These are phyloP conservation scores for Nineta flava DNA, from an alignment of 2,888 invertebrate species.

Conservation along the genomic window DNA sequence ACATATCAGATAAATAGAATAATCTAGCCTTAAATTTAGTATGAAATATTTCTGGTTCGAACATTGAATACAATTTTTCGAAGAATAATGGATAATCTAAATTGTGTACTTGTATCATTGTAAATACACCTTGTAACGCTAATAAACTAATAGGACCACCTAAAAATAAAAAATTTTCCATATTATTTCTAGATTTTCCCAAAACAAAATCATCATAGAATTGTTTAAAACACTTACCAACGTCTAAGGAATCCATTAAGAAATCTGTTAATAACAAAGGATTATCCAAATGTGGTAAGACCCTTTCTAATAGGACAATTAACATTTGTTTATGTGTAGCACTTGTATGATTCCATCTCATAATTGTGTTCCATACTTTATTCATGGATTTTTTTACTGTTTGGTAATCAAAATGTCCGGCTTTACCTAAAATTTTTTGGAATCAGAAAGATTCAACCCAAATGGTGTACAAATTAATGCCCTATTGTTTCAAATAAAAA, in stretches of 20 bases:
- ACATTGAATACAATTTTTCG: constrained; percentile 85
- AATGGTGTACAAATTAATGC: background rate
- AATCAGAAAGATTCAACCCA: background rate
- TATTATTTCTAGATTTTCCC: too few relatives aligned
- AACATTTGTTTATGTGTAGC: constrained; percentile 62
- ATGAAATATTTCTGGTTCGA: constrained; percentile 80
- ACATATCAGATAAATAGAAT: constrained; percentile 76
- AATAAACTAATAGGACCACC: constrained; percentile 79
- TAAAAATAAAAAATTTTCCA: constrained; percentile 21
- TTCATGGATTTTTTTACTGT: constrained; percentile 41
- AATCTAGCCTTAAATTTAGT: constrained; percentile 79
- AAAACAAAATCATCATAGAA: too few relatives aligned
- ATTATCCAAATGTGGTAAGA: constrained; percentile 63
- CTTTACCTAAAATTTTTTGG: constrained; percentile 16
- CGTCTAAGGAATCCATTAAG: constrained; percentile 75
- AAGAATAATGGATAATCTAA: constrained; percentile 93
- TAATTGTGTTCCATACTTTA: constrained; percentile 61
- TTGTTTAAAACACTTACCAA: constrained; percentile 35
- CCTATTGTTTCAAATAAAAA: too few relatives aligned
- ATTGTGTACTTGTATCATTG: constrained; percentile 79
- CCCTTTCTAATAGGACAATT: constrained; percentile 63
- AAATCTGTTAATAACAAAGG: constrained; percentile 82
- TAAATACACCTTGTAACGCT: constrained; percentile 81
- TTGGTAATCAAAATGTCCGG: constrained; percentile 38
- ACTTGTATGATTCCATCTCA: constrained; percentile 53